phyloP scores from a whole-genome alignment of 2,113 vertebrate genomes.

The Thamnaconus septentrionalis region DNA sequence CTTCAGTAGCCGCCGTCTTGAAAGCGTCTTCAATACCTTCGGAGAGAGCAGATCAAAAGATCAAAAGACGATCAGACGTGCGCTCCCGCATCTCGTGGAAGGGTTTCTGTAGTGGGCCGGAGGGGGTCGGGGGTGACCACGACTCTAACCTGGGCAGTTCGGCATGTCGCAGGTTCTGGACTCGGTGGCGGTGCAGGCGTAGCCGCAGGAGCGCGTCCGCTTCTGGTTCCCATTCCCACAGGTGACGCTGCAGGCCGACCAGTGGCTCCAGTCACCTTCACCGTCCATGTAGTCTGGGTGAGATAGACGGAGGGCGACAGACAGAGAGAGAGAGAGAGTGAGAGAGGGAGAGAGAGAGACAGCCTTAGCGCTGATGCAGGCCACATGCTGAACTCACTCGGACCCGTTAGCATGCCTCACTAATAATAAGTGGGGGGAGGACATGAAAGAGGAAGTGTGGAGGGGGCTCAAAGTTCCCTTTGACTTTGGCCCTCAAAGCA shows the following conservation, averaged over 20 bases:
- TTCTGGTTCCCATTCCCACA: constrained; percentile 93
- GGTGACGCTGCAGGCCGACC: constrained; percentile 91
- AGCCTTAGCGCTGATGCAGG: constrained; percentile 67
- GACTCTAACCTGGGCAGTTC: constrained; percentile 85
- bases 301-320: neutral
- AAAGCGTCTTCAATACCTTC: constrained; percentile 96
- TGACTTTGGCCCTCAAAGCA: constrained; percentile 43
- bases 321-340: constrained; percentile 21
- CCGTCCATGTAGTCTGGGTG: constrained; percentile 88
- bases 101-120: neutral
- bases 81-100: too few relatives aligned
- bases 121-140: neutral
- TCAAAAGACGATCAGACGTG: constrained; percentile 5
- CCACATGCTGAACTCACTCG: constrained; percentile 75
- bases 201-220: constrained; percentile 90
- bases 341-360: constrained; percentile 23
- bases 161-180: constrained; percentile 92
- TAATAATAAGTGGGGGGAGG: constrained; percentile 67
- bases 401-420: constrained; percentile 72
- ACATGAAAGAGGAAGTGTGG: constrained; percentile 31
- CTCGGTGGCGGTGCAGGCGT: constrained; percentile 93
- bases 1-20: constrained; percentile 93
- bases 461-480: constrained; percentile 42
- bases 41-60: constrained; percentile 35
- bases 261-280: constrained; percentile 93